Percentiles rank a stretch among this genome's conserved stretches.
phyloP scores from a whole-genome alignment of 2,113 vertebrate genomes.

The Heterochromis multidens region DNA sequence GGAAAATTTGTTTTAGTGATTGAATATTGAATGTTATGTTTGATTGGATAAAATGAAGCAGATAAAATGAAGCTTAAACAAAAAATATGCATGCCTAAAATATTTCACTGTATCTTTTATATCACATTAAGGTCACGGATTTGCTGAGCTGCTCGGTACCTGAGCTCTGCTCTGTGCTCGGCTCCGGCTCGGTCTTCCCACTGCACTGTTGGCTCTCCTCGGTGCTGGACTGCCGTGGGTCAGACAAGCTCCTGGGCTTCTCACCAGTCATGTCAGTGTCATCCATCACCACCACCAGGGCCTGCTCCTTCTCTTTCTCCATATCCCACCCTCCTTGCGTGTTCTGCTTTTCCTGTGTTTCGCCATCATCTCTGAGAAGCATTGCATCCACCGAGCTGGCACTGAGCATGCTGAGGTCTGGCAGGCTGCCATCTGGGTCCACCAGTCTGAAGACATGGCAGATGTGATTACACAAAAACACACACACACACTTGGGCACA shows the following conservation, averaged over 20 bases:
- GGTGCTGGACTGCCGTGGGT: conserved; percentile 61
- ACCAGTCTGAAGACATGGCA: conserved; percentile 79
- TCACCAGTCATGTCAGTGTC: conserved; percentile 55
- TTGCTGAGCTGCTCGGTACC: conserved; percentile 68
- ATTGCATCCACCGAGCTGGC: conserved; percentile 69
- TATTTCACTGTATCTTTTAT: background rate
- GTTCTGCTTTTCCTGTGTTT: conserved; percentile 31
- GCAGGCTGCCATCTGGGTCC: conserved; percentile 91
- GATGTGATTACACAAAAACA: background rate
- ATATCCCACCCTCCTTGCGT: conserved; percentile 36
- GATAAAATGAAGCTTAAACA: background rate
- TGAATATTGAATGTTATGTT: background rate
- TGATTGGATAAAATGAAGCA: background rate
- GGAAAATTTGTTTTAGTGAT: background rate
- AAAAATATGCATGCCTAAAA: background rate
- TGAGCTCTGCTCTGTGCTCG: conserved; percentile 84
- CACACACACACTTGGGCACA: background rate
- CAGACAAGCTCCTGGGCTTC: conserved; percentile 59
- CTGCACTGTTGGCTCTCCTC: conserved; percentile 73
- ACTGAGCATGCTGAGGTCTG: conserved; percentile 91
- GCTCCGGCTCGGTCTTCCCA: conserved; percentile 66
- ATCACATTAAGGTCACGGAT: background rate
- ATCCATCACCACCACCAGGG: conserved; percentile 67
- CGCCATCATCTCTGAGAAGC: conserved; percentile 68
- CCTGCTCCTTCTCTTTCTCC: conserved; percentile 66